Percentiles rank a stretch among this genome's conserved stretches.
These are phyloP conservation scores for Cacatua alba DNA, from an alignment of 2,113 vertebrate species.

Conservation along the genomic window DNA sequence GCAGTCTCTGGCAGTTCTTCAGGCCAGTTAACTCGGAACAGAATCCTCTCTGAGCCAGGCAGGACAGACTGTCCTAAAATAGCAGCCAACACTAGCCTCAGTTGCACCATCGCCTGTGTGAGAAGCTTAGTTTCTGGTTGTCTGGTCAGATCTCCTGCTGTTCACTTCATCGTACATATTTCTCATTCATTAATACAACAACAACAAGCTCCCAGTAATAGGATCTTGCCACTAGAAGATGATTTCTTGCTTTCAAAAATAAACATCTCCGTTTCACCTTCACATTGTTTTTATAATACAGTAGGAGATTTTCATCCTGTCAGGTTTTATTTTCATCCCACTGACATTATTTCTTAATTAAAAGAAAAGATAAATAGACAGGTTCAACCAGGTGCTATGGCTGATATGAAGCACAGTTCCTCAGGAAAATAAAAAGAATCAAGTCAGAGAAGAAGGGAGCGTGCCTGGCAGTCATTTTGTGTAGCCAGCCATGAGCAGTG, in stretches of 20 bases:
- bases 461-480: not conserved
- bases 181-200: constrained; percentile 55
- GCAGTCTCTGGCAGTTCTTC: constrained; percentile 29
- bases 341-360: constrained; percentile 71
- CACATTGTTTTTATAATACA: constrained; percentile 13
- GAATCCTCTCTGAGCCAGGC: constrained; percentile 54
- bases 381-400: constrained; percentile 43
- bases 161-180: constrained; percentile 12
- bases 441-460: not conserved
- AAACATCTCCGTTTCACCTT: constrained; percentile 31
- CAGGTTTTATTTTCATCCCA: constrained; percentile 57
- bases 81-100: constrained; percentile 24
- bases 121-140: constrained; percentile 14
- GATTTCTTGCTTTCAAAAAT: constrained; percentile 54
- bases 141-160: not conserved
- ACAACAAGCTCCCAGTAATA: constrained; percentile 27
- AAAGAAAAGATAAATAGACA: constrained; percentile 62
- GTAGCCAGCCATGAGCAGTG: not conserved
- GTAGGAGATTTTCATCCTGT: constrained; percentile 42
- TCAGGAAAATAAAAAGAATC: not conserved
- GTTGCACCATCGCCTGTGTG: constrained; percentile 4
- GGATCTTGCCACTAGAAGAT: constrained; percentile 18
- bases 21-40: constrained; percentile 28
- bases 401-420: constrained; percentile 12
- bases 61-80: constrained; percentile 36